These are phyloP conservation scores for Myotis findleyi DNA, from an alignment of 2,797 vertebrate genomes.

Conservation along the genomic window DNA sequence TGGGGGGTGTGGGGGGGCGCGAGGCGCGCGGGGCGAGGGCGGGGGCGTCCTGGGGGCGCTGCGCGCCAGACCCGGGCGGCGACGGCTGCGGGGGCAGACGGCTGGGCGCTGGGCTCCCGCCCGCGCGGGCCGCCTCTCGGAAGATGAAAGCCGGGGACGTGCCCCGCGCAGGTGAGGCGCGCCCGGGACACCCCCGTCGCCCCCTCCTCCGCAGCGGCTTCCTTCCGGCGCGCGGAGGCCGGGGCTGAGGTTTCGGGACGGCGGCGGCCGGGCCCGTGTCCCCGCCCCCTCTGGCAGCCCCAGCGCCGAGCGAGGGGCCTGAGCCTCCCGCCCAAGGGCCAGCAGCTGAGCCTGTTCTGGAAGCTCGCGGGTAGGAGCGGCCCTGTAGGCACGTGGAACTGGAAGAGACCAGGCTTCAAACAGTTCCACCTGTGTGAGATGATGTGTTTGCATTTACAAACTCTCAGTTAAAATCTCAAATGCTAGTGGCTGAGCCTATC, in stretches of 20 bases:
- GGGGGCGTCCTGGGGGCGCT: background rate
- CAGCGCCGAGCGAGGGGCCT: background rate
- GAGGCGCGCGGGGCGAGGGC: background rate
- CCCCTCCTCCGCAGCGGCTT: conserved; percentile 16
- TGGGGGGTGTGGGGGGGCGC: background rate
- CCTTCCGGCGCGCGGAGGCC: conserved; percentile 33
- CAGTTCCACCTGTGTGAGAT: background rate
- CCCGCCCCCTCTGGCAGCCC: conserved; percentile 45
- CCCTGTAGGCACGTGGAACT: background rate
- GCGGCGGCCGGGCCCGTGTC: background rate
- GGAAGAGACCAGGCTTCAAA: background rate
- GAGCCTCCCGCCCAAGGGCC: background rate
- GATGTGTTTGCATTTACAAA: background rate
- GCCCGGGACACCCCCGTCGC: background rate
- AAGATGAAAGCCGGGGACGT: background rate
- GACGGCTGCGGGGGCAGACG: background rate
- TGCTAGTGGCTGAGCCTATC: background rate
- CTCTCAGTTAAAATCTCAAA: background rate
- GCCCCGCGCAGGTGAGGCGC: conserved; percentile 66
- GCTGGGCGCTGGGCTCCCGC: background rate
- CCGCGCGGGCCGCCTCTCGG: background rate
- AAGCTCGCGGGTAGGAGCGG: background rate
- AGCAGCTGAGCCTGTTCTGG: background rate
- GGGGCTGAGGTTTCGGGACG: conserved; percentile 14
- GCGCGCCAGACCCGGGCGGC: background rate